These are phyloP conservation scores for Chionomys nivalis DNA, from an alignment of 2,113 vertebrate species.

Conservation along the genomic window DNA sequence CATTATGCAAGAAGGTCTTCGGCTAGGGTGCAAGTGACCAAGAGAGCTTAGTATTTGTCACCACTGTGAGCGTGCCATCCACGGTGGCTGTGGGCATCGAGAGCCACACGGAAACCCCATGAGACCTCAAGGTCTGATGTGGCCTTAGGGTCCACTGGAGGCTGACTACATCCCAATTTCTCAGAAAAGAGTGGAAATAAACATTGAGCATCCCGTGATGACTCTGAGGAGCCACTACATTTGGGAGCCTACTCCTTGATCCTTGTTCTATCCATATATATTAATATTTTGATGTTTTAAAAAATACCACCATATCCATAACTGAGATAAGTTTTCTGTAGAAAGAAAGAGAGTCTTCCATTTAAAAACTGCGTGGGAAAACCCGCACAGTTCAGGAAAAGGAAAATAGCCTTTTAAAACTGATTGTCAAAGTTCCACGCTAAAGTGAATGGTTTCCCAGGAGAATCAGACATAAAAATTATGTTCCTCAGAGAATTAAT, in stretches of 20 bases:
- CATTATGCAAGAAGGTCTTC: not conserved
- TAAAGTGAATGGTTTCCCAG: slow-evolving; percentile 51
- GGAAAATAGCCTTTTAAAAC: slow-evolving; percentile 38
- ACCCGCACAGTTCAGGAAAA: slow-evolving; percentile 34
- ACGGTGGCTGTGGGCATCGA: not conserved
- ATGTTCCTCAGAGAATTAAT: slow-evolving; percentile 62
- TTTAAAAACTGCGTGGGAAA: slow-evolving; percentile 13
- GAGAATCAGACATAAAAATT: slow-evolving; percentile 61
- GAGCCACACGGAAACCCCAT: not conserved
- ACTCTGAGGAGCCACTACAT: not conserved
- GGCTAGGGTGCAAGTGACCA: not conserved
- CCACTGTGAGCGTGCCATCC: not conserved
- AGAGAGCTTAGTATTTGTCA: not conserved
- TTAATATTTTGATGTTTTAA: not conserved
- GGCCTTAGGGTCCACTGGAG: not conserved
- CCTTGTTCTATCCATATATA: not conserved
- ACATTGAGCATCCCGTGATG: not conserved
- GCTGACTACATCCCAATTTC: not conserved
- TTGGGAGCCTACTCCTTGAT: not conserved
- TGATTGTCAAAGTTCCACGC: slow-evolving; percentile 67
- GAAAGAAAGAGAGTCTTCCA: not conserved
- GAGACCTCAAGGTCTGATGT: not conserved
- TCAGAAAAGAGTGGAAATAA: not conserved
- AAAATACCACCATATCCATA: not conserved
- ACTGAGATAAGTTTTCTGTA: not conserved